These are phyloP conservation scores for Pipa parva DNA, from an alignment of 2,113 vertebrate species.

Conservation along the genomic window DNA sequence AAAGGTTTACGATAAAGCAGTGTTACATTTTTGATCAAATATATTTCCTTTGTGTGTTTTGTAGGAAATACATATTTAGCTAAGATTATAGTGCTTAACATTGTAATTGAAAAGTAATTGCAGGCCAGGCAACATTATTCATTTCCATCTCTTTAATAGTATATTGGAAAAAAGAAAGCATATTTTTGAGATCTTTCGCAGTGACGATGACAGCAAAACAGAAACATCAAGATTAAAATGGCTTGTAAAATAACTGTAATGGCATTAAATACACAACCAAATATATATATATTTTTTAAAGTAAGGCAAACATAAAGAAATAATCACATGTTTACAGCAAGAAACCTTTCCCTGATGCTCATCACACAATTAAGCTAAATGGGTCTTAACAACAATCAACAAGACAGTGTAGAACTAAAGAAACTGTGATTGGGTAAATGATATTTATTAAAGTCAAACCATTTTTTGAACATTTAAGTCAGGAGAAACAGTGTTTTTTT, in stretches of 20 bases:
- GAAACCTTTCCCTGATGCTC: too few species aligned
- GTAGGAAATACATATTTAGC: constrained; percentile 14
- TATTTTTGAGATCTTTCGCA: neutral
- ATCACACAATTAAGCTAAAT: too few species aligned
- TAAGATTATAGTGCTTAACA: constrained; percentile 27
- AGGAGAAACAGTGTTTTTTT: too few species aligned
- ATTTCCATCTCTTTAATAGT: constrained; percentile 6
- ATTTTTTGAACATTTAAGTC: too few species aligned
- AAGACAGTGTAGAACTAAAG: too few species aligned
- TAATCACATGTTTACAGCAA: too few species aligned
- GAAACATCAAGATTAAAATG: neutral
- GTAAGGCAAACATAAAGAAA: neutral
- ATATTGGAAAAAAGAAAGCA: neutral
- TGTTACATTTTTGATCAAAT: neutral
- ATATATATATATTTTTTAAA: neutral
- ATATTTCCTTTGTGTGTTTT: neutral
- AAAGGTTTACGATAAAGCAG: too few species aligned
- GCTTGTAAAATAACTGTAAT: neutral
- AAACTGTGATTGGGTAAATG: too few species aligned
- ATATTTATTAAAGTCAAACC: too few species aligned
- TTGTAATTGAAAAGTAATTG: constrained; percentile 28
- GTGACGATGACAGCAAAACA: neutral
- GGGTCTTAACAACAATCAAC: too few species aligned
- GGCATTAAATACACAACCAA: neutral
- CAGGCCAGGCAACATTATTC: constrained; percentile 5